These are phyloP conservation scores for Trachelipus rathkii DNA, from an alignment of 1,140 invertebrate genomes.

Conservation along the genomic window DNA sequence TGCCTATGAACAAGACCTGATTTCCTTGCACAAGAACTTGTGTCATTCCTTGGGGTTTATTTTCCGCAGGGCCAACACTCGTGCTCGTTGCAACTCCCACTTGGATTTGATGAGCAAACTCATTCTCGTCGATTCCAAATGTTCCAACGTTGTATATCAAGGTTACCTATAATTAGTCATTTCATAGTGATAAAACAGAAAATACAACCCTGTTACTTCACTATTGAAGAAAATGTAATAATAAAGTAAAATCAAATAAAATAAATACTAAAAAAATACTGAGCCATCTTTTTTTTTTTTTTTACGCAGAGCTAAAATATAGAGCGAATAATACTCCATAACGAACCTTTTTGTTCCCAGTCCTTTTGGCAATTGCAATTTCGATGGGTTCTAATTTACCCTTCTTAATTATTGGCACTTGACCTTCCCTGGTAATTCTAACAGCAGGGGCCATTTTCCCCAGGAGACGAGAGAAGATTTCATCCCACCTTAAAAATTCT, in stretches of 20 bases:
- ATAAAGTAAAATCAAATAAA: no score
- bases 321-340: no score
- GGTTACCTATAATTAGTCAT: conserved; percentile 62
- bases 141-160: conserved; percentile 79
- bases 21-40: conserved; percentile 87
- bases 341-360: conserved; percentile 80
- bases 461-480: conserved; percentile 64
- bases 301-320: no score
- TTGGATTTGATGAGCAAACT: conserved; percentile 78
- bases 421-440: conserved; percentile 52
- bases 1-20: conserved; percentile 72
- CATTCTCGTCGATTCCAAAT: conserved; percentile 72
- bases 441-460: conserved; percentile 64
- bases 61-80: conserved; percentile 68
- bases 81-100: conserved; percentile 78
- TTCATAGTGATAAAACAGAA: neutral
- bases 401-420: conserved; percentile 63
- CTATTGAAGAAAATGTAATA: no score
- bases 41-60: conserved; percentile 52
- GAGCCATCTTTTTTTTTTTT: no score
- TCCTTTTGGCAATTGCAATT: conserved; percentile 69
- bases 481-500: conserved; percentile 61
- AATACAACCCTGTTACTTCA: neutral
- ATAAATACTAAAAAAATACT: no score
- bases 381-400: conserved; percentile 73